phyloP scores from a whole-genome alignment of 2,113 vertebrate species.

The Paraplagusia blochii region DNA sequence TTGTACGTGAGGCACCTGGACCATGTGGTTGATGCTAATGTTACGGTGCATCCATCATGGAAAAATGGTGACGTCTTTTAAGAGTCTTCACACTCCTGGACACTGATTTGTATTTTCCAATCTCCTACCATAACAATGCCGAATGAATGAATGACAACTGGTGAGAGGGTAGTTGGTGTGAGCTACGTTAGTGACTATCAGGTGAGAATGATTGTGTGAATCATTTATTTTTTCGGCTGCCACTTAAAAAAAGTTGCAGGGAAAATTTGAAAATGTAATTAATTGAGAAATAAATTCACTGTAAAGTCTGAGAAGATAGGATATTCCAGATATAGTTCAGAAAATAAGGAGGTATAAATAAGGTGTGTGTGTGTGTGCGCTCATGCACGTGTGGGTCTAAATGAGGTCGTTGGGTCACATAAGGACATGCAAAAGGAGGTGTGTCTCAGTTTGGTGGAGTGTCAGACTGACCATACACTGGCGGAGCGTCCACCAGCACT shows the following conservation, averaged over 20 bases:
- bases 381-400: conserved; percentile 6
- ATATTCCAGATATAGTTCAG: neutral
- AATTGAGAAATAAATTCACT: no score
- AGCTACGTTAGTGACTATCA: no score
- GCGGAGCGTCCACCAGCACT: conserved; percentile 26
- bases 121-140: neutral
- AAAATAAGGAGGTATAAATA: neutral
- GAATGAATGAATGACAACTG: conserved; percentile 34
- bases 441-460: conserved; percentile 30
- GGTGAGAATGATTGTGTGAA: conserved; percentile 16
- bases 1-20: no score
- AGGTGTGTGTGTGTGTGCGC: conserved; percentile 6
- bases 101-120: neutral
- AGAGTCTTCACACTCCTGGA: neutral
- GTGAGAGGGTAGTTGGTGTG: conserved; percentile 26
- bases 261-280: no score
- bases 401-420: conserved; percentile 36
- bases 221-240: no score
- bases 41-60: no score
- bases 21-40: no score
- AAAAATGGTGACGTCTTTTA: no score
- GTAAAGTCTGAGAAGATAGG: no score
- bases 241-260: no score
- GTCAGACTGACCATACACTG: conserved; percentile 18
- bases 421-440: conserved; percentile 36